These are phyloP conservation scores for Peromyscus nudipes DNA, from an alignment of 2,797 vertebrate species.

Conservation along the genomic window DNA sequence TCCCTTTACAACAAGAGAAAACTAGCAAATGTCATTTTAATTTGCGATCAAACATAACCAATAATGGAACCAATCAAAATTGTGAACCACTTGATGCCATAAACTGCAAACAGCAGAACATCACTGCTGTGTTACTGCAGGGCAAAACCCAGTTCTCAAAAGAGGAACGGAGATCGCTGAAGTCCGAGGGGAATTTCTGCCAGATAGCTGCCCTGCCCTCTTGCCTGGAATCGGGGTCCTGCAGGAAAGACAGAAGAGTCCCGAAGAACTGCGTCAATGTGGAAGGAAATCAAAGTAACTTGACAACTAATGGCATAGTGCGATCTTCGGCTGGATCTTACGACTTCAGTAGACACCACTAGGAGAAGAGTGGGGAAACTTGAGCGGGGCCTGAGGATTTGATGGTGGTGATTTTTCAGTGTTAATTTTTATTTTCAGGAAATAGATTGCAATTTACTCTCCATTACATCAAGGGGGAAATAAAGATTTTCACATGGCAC, in stretches of 20 bases:
- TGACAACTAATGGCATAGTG: not conserved
- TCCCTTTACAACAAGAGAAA: not conserved
- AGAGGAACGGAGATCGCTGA: not conserved
- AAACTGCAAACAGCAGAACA: not conserved
- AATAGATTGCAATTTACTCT: not conserved
- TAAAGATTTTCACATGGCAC: not conserved
- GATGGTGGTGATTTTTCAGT: not conserved
- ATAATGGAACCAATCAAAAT: not conserved
- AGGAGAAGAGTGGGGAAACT: not conserved
- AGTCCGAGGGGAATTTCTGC: not conserved
- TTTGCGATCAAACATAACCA: not conserved
- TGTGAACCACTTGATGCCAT: not conserved
- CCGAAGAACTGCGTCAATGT: not conserved
- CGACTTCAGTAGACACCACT: not conserved
- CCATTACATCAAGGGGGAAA: not conserved
- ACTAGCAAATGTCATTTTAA: not conserved
- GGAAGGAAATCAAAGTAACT: not conserved
- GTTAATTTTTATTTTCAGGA: not conserved
- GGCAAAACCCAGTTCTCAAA: not conserved
- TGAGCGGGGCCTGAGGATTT: not conserved
- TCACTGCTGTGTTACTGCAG: not conserved
- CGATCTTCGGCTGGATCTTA: not conserved
- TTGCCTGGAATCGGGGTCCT: not conserved
- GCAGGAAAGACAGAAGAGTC: not conserved
- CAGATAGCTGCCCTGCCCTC: not conserved